Evolutionary conservation across 2,888 invertebrate genomes (phyloP).

Genomic region (Leptarthrus brevirostris): DNA sequence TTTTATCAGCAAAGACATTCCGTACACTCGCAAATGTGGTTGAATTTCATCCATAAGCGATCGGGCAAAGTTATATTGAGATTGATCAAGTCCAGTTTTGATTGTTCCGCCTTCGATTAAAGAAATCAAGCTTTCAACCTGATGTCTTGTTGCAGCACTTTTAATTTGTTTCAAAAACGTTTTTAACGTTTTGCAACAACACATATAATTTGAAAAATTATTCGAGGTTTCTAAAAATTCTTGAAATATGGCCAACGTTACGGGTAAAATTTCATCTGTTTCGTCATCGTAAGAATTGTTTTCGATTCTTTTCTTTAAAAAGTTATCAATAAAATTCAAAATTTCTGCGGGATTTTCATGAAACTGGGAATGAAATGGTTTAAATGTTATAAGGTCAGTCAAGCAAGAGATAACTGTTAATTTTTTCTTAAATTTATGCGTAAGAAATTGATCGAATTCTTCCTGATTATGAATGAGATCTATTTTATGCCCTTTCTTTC

Average conservation of each 20-base stretch:
- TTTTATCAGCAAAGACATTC: constrained; percentile 62
- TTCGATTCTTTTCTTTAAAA: constrained; percentile 59
- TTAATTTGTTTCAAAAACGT: constrained; percentile 52
- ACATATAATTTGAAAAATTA: constrained; percentile 53
- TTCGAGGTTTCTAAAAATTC: constrained; percentile 59
- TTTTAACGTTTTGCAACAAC: constrained; percentile 55
- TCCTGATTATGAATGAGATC: constrained; percentile 60
- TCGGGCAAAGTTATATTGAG: constrained; percentile 58
- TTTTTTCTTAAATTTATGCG: constrained; percentile 59
- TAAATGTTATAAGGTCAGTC: constrained; percentile 61
- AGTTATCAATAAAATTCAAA: constrained; percentile 58
- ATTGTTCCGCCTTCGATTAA: constrained; percentile 53
- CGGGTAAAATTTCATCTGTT: constrained; percentile 49
- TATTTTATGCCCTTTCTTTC: constrained; percentile 41
- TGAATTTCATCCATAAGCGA: constrained; percentile 60
- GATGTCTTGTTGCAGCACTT: constrained; percentile 57
- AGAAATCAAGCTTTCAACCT: constrained; percentile 56
- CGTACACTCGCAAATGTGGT: constrained; percentile 64
- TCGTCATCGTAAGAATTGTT: constrained; percentile 56
- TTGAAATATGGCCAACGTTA: constrained; percentile 58
- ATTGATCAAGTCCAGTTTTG: not conserved
- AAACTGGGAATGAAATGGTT: constrained; percentile 61
- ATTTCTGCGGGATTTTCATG: constrained; percentile 60
- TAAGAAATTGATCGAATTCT: constrained; percentile 60
- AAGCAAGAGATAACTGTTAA: constrained; percentile 61